Conservation (phyloP, 2,797 vertebrate species). For the Erpetoichthys calabaricus region DNA sequence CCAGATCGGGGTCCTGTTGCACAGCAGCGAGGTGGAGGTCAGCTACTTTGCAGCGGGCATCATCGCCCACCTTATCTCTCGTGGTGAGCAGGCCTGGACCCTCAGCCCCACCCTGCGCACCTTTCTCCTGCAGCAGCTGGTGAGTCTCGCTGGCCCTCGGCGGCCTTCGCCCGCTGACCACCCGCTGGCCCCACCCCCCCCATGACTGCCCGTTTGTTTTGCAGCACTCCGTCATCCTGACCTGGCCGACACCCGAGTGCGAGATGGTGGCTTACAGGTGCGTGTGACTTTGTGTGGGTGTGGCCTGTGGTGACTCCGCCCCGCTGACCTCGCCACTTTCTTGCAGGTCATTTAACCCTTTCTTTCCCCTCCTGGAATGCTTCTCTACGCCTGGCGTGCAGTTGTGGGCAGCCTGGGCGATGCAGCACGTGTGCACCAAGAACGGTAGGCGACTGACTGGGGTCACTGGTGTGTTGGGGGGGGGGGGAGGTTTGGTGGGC, state of each 20-base stretch:
- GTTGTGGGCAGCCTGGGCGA: slow-evolving; percentile 97
- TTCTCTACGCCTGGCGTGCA: slow-evolving; percentile 92
- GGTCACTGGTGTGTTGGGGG: not conserved
- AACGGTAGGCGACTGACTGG: slow-evolving; percentile 52
- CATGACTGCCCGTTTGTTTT: slow-evolving; percentile 23
- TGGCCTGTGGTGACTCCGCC: not conserved
- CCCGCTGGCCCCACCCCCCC: too few relatives aligned
- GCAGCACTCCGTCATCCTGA: slow-evolving; percentile 85
- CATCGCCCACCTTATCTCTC: slow-evolving; percentile 88
- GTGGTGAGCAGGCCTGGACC: slow-evolving; percentile 81
- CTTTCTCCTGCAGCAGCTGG: slow-evolving; percentile 79
- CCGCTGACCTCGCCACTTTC: slow-evolving; percentile 6
- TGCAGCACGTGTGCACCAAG: slow-evolving; percentile 98
- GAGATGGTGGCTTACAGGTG: slow-evolving; percentile 99
- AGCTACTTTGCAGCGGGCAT: slow-evolving; percentile 97
- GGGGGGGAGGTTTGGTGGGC: not conserved
- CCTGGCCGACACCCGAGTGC: slow-evolving; percentile 91
- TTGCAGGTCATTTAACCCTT: slow-evolving; percentile 88
- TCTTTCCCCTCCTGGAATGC: slow-evolving; percentile 89
- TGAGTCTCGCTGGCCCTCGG: slow-evolving; percentile 27
- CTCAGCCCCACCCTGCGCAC: slow-evolving; percentile 63
- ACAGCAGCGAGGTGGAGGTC: slow-evolving; percentile 92
- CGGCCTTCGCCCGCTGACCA: not conserved
- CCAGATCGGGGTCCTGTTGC: slow-evolving; percentile 80
- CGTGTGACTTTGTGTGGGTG: slow-evolving; percentile 16